Base-by-base conservation (phyloP, 2,113 vertebrate genomes). In the Ammodytes dubius region DNA sequence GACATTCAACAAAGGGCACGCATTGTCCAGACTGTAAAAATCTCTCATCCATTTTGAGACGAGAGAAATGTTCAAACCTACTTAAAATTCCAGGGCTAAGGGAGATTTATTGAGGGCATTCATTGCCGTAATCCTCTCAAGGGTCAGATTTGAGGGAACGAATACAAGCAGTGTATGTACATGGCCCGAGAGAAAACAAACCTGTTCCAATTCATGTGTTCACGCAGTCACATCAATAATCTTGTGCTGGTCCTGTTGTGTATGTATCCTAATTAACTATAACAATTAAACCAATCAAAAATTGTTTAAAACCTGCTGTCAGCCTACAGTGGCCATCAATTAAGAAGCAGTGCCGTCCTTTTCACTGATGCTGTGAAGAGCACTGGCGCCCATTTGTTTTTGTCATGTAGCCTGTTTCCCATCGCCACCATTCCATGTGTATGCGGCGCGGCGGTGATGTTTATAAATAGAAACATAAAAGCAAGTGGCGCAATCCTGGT, bases 401-500 rank as follows among this genome's bases (percentile, higher is more conserved):
- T 88, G 85, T 80, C 87, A 66, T 88, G 83, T 69, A 90, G 82
- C 76, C 85, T 89, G 90, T 88, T 92, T 89, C 91, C 88, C 78
- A 81, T 90, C 80, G 88, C 92, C 84, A 93, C 88, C 89, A 90
- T 89, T 92, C 89, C 84, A 91, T 93, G 93, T 92, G 91, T 88
- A 89, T 90, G 93, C 87, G 81, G 84, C 79, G 93, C 87, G 80
- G 84, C 79, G 78, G 74, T 66, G 86, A 89, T 88, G 89, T 93
- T 92, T 96, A 95, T 94, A 95, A 95, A 95, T 95, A 95, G 94
- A 91, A 95, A 93, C 94, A 94, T 94, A 92, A 95, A 95, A 95
- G 94, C 94, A 94, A 95, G 93, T 94, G 94, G 92, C 90, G 90
- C 93, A 95, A 95, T 94, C 90, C 92, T 88, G 93, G 93, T 90